phyloP scores from a whole-genome alignment of 1,140 invertebrate species.

The Marisa cornuarietis region DNA sequence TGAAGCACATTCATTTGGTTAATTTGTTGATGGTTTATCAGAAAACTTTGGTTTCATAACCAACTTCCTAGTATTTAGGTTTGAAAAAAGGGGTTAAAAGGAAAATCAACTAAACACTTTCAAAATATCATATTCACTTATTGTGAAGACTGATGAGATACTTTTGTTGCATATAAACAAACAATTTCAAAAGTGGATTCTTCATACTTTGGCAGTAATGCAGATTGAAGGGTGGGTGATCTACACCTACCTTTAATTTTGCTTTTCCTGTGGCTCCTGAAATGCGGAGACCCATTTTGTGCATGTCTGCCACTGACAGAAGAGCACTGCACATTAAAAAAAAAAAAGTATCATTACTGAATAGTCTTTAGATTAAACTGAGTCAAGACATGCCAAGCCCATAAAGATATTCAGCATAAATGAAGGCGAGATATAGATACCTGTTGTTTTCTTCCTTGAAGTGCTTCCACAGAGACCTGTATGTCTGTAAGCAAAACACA shows the following conservation, averaged over 20 bases:
- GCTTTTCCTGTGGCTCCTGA: slow-evolving; percentile 56
- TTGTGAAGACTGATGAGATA: neutral
- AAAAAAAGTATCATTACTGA: slow-evolving; percentile 2
- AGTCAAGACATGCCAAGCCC: too few species aligned
- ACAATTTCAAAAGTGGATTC: neutral
- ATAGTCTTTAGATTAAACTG: neutral
- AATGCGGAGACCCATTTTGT: slow-evolving; percentile 54
- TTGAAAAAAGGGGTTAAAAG: neutral
- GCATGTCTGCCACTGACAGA: slow-evolving; percentile 44
- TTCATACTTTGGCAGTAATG: neutral
- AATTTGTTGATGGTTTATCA: too few species aligned
- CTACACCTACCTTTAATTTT: slow-evolving; percentile 52
- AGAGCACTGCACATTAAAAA: slow-evolving; percentile 31
- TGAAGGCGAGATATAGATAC: slow-evolving; percentile 31
- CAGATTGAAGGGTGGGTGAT: neutral
- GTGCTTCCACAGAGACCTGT: slow-evolving; percentile 50
- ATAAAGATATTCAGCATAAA: too few species aligned
- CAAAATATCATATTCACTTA: neutral
- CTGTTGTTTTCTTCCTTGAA: slow-evolving; percentile 54
- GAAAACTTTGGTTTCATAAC: too few species aligned
- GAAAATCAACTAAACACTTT: neutral
- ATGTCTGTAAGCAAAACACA: slow-evolving; percentile 44
- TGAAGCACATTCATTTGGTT: too few species aligned
- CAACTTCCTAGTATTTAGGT: too few species aligned
- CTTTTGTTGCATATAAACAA: neutral